phyloP scores from a whole-genome alignment of 2,888 invertebrate genomes.

The Drosophila imparisetae region DNA sequence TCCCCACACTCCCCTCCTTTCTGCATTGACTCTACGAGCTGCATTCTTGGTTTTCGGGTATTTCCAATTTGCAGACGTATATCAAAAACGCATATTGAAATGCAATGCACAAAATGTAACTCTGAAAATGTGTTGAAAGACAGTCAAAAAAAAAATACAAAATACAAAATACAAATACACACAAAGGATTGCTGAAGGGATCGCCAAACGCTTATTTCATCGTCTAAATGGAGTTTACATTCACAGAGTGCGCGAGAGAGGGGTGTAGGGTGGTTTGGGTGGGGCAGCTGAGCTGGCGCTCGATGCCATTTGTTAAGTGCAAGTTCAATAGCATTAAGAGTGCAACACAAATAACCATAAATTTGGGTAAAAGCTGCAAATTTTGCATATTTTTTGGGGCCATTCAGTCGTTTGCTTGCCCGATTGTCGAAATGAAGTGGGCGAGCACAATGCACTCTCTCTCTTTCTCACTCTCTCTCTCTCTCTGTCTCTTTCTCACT shows the following conservation, averaged over 20 bases:
- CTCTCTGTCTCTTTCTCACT: conserved; percentile 5
- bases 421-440: conserved; percentile 59
- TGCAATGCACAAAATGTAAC: conserved; percentile 74
- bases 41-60: conserved; percentile 36
- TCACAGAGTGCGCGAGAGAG: conserved; percentile 3
- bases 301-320: conserved; percentile 79
- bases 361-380: conserved; percentile 77
- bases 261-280: too few species aligned
- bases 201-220: conserved; percentile 71
- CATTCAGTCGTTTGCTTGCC: conserved; percentile 23
- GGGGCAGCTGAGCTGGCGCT: conserved; percentile 21
- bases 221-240: conserved; percentile 71
- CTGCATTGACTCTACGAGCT: conserved; percentile 12
- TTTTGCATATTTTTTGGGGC: conserved; percentile 72
- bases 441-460: conserved; percentile 4
- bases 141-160: conserved; percentile 59
- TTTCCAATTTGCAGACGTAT: conserved; percentile 52
- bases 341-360: conserved; percentile 80
- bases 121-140: conserved; percentile 70
- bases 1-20: conserved; percentile 1
- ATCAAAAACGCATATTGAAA: conserved; percentile 65
- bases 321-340: conserved; percentile 80
- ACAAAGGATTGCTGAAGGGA: conserved; percentile 15
- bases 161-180: conserved; percentile 5
- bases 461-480: background rate